phyloP scores from a whole-genome alignment of 2,113 vertebrate species.

The Chrysemys picta region DNA sequence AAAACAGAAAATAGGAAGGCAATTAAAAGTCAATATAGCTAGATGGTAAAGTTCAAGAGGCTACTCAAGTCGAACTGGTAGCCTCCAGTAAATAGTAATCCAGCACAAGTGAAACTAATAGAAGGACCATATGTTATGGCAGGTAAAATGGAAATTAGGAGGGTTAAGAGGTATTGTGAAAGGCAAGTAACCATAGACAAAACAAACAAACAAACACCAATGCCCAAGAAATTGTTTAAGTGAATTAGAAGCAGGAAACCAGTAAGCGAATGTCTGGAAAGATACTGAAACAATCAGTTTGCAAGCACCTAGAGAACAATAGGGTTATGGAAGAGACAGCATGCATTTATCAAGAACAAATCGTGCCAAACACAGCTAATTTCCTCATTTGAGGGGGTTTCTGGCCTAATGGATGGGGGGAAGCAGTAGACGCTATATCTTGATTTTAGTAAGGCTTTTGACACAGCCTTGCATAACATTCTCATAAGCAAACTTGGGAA shows the following conservation, averaged over 20 bases:
- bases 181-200: neutral
- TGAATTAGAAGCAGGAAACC: neutral
- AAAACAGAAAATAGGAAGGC: constrained; percentile 53
- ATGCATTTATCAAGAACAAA: neutral
- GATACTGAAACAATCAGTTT: neutral
- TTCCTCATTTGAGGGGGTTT: neutral
- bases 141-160: neutral
- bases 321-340: neutral
- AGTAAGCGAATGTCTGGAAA: neutral
- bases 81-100: constrained; percentile 33
- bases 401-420: neutral
- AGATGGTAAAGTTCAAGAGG: constrained; percentile 13
- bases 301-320: neutral
- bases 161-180: neutral
- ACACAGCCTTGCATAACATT: neutral
- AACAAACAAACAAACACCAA: neutral
- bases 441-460: neutral
- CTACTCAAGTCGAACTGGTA: constrained; percentile 26
- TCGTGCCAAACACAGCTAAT: neutral
- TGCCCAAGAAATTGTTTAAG: neutral
- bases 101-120: neutral
- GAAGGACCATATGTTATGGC: neutral
- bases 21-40: constrained; percentile 35
- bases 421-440: neutral
- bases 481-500: neutral